Evolutionary conservation across 2,113 vertebrate species (phyloP).

Genomic region (Callocephalon fimbriatum): DNA sequence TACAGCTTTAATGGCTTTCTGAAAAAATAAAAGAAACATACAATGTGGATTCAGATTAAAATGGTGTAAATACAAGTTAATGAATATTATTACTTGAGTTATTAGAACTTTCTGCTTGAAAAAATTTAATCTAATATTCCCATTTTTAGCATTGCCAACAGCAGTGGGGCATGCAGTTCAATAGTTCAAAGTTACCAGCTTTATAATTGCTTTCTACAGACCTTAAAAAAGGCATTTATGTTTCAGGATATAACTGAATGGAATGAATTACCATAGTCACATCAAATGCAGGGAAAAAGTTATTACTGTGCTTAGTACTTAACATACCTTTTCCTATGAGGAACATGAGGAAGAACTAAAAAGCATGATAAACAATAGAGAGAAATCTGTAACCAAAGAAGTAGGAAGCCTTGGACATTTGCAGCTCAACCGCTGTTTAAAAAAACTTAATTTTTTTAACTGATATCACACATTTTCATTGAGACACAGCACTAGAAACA

Average conservation of each 20-base stretch:
- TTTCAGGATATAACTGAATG: slow-evolving; percentile 44
- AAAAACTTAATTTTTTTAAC: not conserved
- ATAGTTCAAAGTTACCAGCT: slow-evolving; percentile 66
- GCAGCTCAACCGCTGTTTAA: not conserved
- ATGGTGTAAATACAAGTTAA: slow-evolving; percentile 72
- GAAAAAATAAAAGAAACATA: not conserved
- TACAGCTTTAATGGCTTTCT: not conserved
- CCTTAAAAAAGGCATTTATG: slow-evolving; percentile 63
- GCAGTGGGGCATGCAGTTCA: slow-evolving; percentile 60
- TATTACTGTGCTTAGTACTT: not conserved
- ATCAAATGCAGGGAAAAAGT: slow-evolving; percentile 1
- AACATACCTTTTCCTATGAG: not conserved
- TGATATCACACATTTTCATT: not conserved
- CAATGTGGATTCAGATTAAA: slow-evolving; percentile 51
- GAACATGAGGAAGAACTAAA: not conserved
- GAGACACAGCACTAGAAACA: not conserved
- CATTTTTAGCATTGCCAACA: slow-evolving; percentile 46
- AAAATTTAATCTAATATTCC: slow-evolving; percentile 70
- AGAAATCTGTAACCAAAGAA: not conserved
- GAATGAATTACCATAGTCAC: slow-evolving; percentile 37
- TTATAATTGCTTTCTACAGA: slow-evolving; percentile 70
- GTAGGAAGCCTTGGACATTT: not conserved
- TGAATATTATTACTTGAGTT: slow-evolving; percentile 70
- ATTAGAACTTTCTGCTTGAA: slow-evolving; percentile 72
- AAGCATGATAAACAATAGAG: not conserved